These are phyloP conservation scores for Charaxes varanes DNA, from an alignment of 1,140 invertebrate genomes.

Conservation along the genomic window DNA sequence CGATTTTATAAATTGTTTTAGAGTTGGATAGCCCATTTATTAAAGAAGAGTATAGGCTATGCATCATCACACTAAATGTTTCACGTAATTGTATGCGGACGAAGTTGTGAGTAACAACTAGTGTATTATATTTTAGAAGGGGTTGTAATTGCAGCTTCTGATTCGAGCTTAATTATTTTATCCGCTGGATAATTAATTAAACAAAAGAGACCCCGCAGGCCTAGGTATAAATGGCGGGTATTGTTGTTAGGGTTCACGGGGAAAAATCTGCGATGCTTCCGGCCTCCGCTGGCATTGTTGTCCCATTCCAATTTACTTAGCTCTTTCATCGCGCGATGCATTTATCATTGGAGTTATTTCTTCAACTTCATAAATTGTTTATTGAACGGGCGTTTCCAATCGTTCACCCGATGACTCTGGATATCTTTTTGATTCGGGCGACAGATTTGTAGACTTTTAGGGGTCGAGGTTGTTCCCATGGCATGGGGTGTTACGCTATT, in stretches of 20 bases:
- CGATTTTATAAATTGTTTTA: no score
- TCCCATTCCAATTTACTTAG: slow-evolving; percentile 55
- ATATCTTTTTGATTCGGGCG: slow-evolving; percentile 64
- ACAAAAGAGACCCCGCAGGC: slow-evolving; percentile 50
- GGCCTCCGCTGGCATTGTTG: slow-evolving; percentile 44
- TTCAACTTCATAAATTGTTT: slow-evolving; percentile 51
- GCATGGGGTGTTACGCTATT: slow-evolving; percentile 66
- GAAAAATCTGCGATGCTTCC: slow-evolving; percentile 61
- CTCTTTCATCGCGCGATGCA: slow-evolving; percentile 53
- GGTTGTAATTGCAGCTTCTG: slow-evolving; percentile 44
- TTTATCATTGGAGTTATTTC: slow-evolving; percentile 43
- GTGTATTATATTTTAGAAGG: slow-evolving; percentile 17
- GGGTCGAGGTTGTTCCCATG: slow-evolving; percentile 60
- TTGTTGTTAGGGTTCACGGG: slow-evolving; percentile 58
- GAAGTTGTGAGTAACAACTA: no score
- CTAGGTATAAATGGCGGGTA: slow-evolving; percentile 45
- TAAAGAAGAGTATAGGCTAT: no score
- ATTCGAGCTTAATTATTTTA: slow-evolving; percentile 62
- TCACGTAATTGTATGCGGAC: no score
- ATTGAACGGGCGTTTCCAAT: slow-evolving; percentile 56
- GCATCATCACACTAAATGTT: no score
- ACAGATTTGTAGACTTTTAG: slow-evolving; percentile 59
- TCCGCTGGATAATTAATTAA: slow-evolving; percentile 65
- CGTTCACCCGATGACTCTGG: slow-evolving; percentile 34
- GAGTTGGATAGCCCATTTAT: no score